phyloP scores from a whole-genome alignment of 2,113 vertebrate genomes.

The Onychostruthus taczanowskii region DNA sequence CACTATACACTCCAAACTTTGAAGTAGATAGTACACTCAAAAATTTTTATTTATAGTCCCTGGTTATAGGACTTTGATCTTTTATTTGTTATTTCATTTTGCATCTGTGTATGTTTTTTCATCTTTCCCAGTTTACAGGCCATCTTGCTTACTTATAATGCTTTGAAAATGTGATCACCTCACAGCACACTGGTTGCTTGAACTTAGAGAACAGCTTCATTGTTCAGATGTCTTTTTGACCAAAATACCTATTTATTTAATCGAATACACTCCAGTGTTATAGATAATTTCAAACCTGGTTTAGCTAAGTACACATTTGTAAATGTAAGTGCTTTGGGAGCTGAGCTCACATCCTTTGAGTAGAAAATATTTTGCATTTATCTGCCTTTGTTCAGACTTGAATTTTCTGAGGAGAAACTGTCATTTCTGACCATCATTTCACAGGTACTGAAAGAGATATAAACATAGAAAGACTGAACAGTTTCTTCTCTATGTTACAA shows the following conservation, averaged over 20 bases:
- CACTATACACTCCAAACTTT: neutral
- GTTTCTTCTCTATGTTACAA: neutral
- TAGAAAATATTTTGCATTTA: neutral
- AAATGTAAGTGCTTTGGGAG: neutral
- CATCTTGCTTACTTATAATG: neutral
- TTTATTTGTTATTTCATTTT: neutral
- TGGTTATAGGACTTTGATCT: neutral
- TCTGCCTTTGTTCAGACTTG: neutral
- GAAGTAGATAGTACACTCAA: neutral
- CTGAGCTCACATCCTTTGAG: neutral
- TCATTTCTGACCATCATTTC: neutral
- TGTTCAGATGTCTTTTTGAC: neutral
- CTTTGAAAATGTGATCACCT: neutral
- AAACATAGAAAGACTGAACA: neutral
- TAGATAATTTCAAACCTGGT: neutral
- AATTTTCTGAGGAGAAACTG: neutral
- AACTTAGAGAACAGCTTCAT: neutral
- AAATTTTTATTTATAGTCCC: neutral
- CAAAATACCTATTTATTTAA: neutral
- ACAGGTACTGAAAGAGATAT: neutral
- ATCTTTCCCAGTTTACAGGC: neutral
- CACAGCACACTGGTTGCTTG: neutral
- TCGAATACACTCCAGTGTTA: neutral
- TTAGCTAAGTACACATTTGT: neutral
- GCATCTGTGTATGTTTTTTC: neutral